phyloP scores from a whole-genome alignment of 2,113 vertebrate genomes.

The Oxygymnocypris stewartii region DNA sequence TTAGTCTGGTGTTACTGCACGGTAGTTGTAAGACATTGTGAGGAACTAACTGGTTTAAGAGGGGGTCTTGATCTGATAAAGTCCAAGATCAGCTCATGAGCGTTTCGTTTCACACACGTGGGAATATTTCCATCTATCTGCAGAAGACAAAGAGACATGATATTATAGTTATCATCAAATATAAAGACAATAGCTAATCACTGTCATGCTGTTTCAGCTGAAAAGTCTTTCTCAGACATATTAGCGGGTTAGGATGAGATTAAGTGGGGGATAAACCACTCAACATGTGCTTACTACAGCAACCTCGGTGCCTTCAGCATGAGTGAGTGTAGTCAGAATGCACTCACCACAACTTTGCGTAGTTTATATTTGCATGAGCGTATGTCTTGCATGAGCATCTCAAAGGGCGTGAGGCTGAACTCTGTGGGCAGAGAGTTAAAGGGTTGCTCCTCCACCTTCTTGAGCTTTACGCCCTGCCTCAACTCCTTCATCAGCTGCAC shows the following conservation, averaged over 20 bases:
- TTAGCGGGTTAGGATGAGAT: background rate
- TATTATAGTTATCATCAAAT: background rate
- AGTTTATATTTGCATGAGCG: constrained; percentile 89
- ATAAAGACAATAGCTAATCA: background rate
- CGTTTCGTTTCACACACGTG: constrained; percentile 86
- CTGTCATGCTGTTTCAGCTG: constrained; percentile 5
- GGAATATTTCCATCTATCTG: constrained; percentile 92
- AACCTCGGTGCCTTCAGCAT: background rate
- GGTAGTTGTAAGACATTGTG: background rate
- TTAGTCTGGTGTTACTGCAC: background rate
- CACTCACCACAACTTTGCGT: constrained; percentile 93
- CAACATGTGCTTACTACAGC: constrained; percentile 20
- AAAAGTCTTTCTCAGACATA: constrained; percentile 11
- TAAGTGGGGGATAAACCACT: constrained; percentile 21
- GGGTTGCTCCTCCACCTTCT: constrained; percentile 92
- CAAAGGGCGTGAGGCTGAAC: constrained; percentile 94
- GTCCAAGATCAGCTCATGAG: constrained; percentile 90
- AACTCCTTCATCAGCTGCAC: constrained; percentile 97
- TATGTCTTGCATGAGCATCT: constrained; percentile 99
- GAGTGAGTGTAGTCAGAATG: background rate
- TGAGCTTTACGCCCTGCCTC: constrained; percentile 91
- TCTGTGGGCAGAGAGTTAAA: constrained; percentile 90
- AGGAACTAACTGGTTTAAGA: constrained; percentile 83
- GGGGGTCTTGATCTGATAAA: constrained; percentile 95
- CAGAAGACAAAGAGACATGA: background rate